These are phyloP conservation scores for Pantala flavescens DNA, from an alignment of 1,140 invertebrate species.

Conservation along the genomic window DNA sequence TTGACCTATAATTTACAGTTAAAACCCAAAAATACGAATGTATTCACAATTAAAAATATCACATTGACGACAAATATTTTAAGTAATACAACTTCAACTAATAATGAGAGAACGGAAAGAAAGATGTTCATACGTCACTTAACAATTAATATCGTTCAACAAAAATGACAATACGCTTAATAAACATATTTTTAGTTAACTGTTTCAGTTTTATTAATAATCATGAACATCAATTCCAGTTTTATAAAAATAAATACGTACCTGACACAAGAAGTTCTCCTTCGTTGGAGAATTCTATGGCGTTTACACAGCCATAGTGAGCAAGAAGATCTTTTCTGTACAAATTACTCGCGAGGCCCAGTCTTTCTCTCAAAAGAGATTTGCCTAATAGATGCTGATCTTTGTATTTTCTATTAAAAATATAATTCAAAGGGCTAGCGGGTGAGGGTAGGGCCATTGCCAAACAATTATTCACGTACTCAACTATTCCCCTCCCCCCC, in stretches of 20 bases:
- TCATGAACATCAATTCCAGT: no score
- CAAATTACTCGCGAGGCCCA: conserved; percentile 55
- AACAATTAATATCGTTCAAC: not conserved
- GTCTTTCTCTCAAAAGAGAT: conserved; percentile 49
- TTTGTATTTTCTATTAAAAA: conserved; percentile 40
- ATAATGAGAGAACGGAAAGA: no score
- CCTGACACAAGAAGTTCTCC: conserved; percentile 80
- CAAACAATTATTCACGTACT: not conserved
- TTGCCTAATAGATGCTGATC: conserved; percentile 37
- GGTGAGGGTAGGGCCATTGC: conserved; percentile 36
- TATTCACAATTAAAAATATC: no score
- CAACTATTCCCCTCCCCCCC: not conserved
- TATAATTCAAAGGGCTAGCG: conserved; percentile 38
- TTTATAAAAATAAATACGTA: conserved; percentile 34
- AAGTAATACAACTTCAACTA: not conserved
- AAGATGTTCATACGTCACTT: no score
- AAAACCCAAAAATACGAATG: no score
- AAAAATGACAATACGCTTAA: not conserved
- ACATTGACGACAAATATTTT: no score
- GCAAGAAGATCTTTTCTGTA: conserved; percentile 75
- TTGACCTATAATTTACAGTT: no score
- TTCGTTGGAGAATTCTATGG: conserved; percentile 84
- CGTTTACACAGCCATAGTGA: conserved; percentile 94
- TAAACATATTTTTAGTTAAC: no score
- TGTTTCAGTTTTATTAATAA: no score